Evolutionary conservation across 2,888 invertebrate genomes (phyloP).

Genomic region (Calephelis perditalis): DNA sequence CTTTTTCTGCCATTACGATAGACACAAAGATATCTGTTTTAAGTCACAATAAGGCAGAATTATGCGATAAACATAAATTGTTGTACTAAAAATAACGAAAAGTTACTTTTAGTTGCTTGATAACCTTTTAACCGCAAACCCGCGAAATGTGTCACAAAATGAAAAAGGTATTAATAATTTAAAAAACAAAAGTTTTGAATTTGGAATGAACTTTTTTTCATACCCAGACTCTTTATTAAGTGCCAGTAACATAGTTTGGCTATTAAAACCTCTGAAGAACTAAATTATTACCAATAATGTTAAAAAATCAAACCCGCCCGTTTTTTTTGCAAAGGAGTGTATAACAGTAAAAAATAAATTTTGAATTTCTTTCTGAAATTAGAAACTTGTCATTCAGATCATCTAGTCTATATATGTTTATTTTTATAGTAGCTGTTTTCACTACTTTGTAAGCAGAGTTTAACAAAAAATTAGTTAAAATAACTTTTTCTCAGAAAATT

Average conservation of each 20-base stretch:
- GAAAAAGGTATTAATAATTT: neutral
- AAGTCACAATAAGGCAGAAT: constrained; percentile 17
- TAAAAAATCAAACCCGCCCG: too few species aligned
- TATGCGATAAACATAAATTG: constrained; percentile 16
- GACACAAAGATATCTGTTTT: constrained; percentile 15
- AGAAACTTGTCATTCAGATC: too few species aligned
- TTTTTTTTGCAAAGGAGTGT: too few species aligned
- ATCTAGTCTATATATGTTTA: too few species aligned
- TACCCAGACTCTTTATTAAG: constrained; percentile 12
- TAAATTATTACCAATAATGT: too few species aligned
- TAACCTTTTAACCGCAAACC: constrained; percentile 9
- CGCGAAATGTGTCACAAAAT: neutral
- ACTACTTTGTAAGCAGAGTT: too few species aligned
- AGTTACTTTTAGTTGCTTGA: constrained; percentile 8
- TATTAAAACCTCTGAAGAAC: constrained; percentile 1
- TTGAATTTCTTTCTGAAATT: too few species aligned
- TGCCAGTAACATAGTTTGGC: constrained; percentile 6
- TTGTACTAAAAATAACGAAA: constrained; percentile 14
- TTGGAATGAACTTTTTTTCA: constrained; percentile 15
- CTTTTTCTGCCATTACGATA: constrained; percentile 17
- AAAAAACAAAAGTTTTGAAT: constrained; percentile 9
- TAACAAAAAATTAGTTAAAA: too few species aligned
- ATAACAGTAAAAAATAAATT: too few species aligned
- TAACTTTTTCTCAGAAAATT: too few species aligned
- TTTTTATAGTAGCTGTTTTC: too few species aligned